phyloP scores from a whole-genome alignment of 2,113 vertebrate species.

The Nannospalax galili region DNA sequence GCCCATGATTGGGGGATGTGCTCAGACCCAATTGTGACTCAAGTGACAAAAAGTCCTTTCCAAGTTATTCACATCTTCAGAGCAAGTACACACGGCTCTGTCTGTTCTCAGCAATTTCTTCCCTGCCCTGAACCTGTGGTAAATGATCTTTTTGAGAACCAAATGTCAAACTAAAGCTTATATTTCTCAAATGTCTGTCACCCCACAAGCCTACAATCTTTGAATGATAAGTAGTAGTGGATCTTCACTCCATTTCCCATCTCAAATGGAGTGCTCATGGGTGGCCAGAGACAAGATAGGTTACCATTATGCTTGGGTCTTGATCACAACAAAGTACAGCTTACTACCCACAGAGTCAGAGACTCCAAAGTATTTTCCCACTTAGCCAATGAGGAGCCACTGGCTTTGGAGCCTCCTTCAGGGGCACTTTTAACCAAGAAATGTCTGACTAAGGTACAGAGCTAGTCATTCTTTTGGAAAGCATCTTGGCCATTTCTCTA shows the following conservation, averaged over 20 bases:
- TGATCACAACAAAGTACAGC: not conserved
- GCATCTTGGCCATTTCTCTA: not conserved
- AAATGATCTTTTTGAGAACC: not conserved
- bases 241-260: not conserved
- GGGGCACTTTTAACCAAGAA: not conserved
- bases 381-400: not conserved
- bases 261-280: not conserved
- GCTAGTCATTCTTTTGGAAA: not conserved
- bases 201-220: not conserved
- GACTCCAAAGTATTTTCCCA: not conserved
- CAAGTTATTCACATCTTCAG: not conserved
- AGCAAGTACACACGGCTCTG: not conserved
- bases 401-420: fast-evolving
- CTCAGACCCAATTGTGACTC: not conserved
- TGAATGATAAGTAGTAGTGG: not conserved
- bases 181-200: not conserved
- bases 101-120: not conserved
- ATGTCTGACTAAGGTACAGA: not conserved
- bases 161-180: not conserved
- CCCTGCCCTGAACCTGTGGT: not conserved
- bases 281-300: not conserved
- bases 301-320: not conserved
- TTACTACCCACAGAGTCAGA: not conserved
- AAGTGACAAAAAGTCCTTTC: not conserved
- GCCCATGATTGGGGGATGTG: not conserved